phyloP scores from a whole-genome alignment of 2,113 vertebrate species.

The Cyprinodon brontotheroides region DNA sequence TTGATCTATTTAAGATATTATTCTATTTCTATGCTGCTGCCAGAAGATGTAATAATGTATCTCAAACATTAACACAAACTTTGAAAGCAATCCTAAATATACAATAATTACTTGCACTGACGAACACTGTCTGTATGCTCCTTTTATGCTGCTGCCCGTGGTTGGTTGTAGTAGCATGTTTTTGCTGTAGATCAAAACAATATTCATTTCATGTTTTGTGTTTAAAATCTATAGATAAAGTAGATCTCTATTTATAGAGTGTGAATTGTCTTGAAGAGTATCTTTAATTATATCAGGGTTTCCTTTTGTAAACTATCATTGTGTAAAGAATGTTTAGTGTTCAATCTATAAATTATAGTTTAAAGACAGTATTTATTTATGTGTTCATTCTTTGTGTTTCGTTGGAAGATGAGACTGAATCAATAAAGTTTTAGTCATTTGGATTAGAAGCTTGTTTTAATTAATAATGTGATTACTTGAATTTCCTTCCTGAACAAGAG shows the following conservation, averaged over 20 bases:
- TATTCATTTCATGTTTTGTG: constrained; percentile 60
- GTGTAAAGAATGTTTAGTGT: constrained; percentile 64
- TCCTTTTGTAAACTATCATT: constrained; percentile 28
- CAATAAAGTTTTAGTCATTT: constrained; percentile 70
- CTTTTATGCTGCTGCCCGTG: constrained; percentile 66
- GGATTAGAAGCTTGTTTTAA: constrained; percentile 33
- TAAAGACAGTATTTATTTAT: constrained; percentile 61
- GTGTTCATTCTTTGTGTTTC: constrained; percentile 62
- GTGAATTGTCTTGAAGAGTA: constrained; percentile 51
- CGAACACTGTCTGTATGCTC: constrained; percentile 47
- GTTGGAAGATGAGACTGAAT: constrained; percentile 45
- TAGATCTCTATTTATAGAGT: constrained; percentile 59
- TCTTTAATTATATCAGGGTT: constrained; percentile 46
- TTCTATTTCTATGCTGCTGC: constrained; percentile 60
- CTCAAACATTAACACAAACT: constrained; percentile 49
- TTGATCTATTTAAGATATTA: constrained; percentile 46
- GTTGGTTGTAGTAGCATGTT: constrained; percentile 73
- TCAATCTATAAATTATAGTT: constrained; percentile 52
- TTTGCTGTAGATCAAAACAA: constrained; percentile 61
- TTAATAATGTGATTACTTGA: background rate
- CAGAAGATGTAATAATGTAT: constrained; percentile 46
- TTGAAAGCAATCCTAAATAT: constrained; percentile 50
- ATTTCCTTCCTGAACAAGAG: background rate
- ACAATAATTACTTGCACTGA: constrained; percentile 10
- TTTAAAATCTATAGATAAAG: constrained; percentile 59